Evolutionary conservation across 2,888 invertebrate species (phyloP).

Genomic region (Acanthosepion pharaonis): DNA sequence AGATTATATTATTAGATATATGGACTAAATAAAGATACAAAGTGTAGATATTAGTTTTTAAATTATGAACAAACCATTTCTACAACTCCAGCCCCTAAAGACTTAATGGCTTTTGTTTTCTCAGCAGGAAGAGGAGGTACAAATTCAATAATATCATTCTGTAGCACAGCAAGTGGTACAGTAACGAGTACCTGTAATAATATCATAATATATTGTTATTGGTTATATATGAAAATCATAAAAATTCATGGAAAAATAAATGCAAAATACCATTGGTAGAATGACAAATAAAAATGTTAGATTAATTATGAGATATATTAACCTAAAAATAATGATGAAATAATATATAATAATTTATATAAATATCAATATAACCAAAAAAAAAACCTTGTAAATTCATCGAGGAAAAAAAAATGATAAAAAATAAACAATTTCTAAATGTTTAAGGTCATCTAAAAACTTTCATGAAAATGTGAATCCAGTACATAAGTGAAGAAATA

Average conservation of each 20-base stretch:
- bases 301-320: too few relatives aligned
- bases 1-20: too few relatives aligned
- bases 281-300: neutral
- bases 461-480: too few relatives aligned
- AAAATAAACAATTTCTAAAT: too few relatives aligned
- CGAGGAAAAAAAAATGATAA: too few relatives aligned
- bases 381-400: too few relatives aligned
- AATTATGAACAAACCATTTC: slow-evolving; percentile 73
- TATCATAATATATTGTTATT: neutral
- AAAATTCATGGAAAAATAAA: neutral
- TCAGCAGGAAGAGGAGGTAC: slow-evolving; percentile 73
- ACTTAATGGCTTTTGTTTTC: slow-evolving; percentile 73
- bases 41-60: neutral
- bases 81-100: slow-evolving; percentile 75
- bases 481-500: too few relatives aligned
- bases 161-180: slow-evolving; percentile 75
- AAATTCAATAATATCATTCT: slow-evolving; percentile 72
- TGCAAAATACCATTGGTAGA: neutral
- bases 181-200: slow-evolving; percentile 75
- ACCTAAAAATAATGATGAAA: too few relatives aligned
- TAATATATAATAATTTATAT: too few relatives aligned
- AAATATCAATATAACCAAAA: too few relatives aligned
- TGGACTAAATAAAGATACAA: neutral
- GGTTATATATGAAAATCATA: neutral
- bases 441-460: too few relatives aligned